Base-by-base conservation (phyloP, 2,113 vertebrate species). In the Ginglymostoma cirratum region DNA sequence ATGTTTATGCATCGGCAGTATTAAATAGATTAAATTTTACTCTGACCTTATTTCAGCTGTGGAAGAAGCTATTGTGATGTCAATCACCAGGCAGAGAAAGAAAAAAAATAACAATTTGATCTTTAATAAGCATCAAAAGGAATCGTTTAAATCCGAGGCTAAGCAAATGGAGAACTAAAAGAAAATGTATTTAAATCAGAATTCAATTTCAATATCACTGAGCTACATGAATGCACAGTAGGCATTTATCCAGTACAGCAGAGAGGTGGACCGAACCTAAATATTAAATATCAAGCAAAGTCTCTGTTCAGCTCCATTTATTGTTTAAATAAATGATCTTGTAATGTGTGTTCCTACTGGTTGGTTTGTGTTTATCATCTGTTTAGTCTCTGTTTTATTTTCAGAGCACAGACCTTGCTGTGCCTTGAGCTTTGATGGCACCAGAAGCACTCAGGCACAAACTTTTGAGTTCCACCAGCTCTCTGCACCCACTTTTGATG, bases 21-120 rank as follows among this genome's bases (percentile, higher is more conserved):
- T 96, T 96, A 96, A 96, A 67, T 95, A 96, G 96, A 97, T 97
- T 97, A 96, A 96, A 97, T 97, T 97, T 96, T 96, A 96, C 96
- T 96, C 96, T 97, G 97, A 97, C 97, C 96, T 96, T 96, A 72
- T 96, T 96, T 95, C 96, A 96, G 65, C 96, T 96, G 69, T 95
- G 90, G 96, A 42, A 76, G 72, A 96, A 65, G 96, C 96, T 96
- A 96, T 96, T 95, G 96, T 96, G 45, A 52, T 42, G 96, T 96
- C 97, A 97, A 92, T 97, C 96, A 97, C 96, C 42, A 0, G 0
- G 55, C 95, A 96, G 34, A 96, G 87, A 5, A 86, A 96, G 96
- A 61, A 61, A 96, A 96, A 96, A 92, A 69, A 83, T 24, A 3
- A 5, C 0, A 0, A 80, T 67, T 96, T 6, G 0, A 10, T 96